A percentile compares a stretch with the other conserved stretches of the same genome.
These are phyloP conservation scores for Aspidoscelis tigris DNA, from an alignment of 2,113 vertebrate species.

Conservation along the genomic window DNA sequence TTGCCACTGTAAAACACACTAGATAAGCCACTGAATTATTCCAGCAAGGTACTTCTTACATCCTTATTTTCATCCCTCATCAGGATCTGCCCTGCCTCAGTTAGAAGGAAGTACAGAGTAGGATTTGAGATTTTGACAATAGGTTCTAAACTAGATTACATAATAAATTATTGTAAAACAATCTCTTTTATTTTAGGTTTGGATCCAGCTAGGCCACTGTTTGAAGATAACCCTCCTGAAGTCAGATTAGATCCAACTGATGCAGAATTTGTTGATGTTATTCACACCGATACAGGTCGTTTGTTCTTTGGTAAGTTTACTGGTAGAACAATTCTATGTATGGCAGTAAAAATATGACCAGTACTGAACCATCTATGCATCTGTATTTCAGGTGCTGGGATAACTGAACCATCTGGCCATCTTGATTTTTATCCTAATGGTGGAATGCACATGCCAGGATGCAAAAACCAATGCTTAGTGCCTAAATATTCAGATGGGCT, in stretches of 20 bases:
- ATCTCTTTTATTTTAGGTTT: conserved; percentile 60
- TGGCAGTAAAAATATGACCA: not conserved
- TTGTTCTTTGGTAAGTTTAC: conserved; percentile 62
- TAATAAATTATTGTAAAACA: not conserved
- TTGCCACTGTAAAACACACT: no score
- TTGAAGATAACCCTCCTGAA: conserved; percentile 67
- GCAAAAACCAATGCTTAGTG: conserved; percentile 26
- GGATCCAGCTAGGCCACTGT: conserved; percentile 76
- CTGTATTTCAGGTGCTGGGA: conserved; percentile 61
- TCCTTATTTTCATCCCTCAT: no score
- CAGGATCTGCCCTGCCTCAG: no score
- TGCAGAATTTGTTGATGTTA: conserved; percentile 74
- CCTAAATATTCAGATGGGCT: not conserved
- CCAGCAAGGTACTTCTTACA: no score
- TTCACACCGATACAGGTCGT: conserved; percentile 71
- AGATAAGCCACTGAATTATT: no score
- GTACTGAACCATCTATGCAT: not conserved
- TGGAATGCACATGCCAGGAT: conserved; percentile 74
- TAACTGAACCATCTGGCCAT: conserved; percentile 68
- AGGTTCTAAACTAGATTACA: no score
- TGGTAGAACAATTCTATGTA: not conserved
- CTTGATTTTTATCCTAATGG: conserved; percentile 80
- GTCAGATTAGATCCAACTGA: conserved; percentile 76
- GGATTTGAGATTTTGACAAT: no score
- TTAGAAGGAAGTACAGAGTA: no score